Percentiles rank a stretch among this genome's conserved stretches.
Evolutionary conservation across 2,113 vertebrate species (phyloP).

Genomic region (Dendrocopos noguchii): DNA sequence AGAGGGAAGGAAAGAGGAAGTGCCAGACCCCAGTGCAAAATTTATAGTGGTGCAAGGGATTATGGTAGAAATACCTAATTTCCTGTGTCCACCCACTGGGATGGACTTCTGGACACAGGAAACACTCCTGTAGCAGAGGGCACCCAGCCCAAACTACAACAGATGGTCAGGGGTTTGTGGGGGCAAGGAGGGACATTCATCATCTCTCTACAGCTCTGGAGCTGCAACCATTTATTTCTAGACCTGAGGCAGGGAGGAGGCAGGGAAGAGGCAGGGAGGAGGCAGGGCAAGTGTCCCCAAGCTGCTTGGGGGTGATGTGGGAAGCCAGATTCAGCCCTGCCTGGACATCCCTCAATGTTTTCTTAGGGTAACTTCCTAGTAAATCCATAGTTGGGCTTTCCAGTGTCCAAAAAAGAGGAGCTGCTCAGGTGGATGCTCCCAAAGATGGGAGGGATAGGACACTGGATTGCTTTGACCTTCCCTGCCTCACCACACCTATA

Average conservation of each 20-base stretch:
- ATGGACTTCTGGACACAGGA: no score
- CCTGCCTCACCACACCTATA: not conserved
- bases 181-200: not conserved
- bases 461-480: not conserved
- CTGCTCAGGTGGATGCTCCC: not conserved
- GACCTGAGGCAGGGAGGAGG: not conserved
- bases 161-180: accelerated
- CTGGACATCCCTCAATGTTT: not conserved
- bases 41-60: no score
- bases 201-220: not conserved
- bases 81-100: no score
- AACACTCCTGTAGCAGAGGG: no score
- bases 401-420: not conserved
- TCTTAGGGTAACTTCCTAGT: not conserved
- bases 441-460: not conserved
- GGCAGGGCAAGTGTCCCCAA: not conserved
- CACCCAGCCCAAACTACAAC: no score
- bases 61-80: no score
- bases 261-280: not conserved
- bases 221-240: not conserved
- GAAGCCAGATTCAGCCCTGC: not conserved
- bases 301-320: not conserved
- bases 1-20: no score
- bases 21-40: no score
- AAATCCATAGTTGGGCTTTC: not conserved